Percentiles rank a stretch among this genome's conserved stretches.
phyloP scores from a whole-genome alignment of 2,113 vertebrate genomes.

The Triplophysa tibetana region DNA sequence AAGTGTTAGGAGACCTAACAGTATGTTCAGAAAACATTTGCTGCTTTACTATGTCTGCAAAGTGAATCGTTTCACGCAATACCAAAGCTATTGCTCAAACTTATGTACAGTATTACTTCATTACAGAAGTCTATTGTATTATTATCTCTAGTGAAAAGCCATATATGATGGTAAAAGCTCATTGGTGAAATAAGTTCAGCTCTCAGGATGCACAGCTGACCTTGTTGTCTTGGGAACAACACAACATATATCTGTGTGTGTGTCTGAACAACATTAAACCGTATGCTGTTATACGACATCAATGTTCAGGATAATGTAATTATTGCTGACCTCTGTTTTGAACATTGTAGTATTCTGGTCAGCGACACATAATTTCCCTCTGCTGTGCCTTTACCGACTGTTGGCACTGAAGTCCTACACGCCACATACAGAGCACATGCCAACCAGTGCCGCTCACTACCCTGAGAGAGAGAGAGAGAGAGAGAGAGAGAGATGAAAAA shows the following conservation, averaged over 20 bases:
- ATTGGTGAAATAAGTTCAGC: not conserved
- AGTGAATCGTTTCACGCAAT: too few relatives aligned
- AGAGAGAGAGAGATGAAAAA: too few relatives aligned
- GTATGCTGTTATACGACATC: not conserved
- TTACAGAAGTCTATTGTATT: too few relatives aligned
- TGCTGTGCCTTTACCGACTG: conserved; percentile 83
- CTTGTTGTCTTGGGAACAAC: conserved; percentile 12
- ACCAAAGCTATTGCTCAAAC: too few relatives aligned
- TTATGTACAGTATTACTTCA: too few relatives aligned
- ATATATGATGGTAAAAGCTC: not conserved
- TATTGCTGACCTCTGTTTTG: conserved; percentile 83
- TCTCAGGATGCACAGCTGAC: conserved; percentile 5
- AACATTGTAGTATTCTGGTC: conserved; percentile 86
- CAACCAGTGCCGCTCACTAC: conserved; percentile 91
- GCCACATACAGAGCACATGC: conserved; percentile 92
- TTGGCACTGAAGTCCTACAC: conserved; percentile 88
- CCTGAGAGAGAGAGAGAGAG: conserved; percentile 67
- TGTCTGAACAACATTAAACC: not conserved
- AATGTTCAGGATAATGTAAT: not conserved
- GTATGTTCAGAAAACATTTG: too few relatives aligned
- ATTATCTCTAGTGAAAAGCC: not conserved
- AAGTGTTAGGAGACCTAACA: too few relatives aligned
- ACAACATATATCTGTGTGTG: not conserved
- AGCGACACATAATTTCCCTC: conserved; percentile 95
- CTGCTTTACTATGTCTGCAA: too few relatives aligned